Conservation (phyloP, 2,113 vertebrate species). For the Odocoileus virginianus region DNA sequence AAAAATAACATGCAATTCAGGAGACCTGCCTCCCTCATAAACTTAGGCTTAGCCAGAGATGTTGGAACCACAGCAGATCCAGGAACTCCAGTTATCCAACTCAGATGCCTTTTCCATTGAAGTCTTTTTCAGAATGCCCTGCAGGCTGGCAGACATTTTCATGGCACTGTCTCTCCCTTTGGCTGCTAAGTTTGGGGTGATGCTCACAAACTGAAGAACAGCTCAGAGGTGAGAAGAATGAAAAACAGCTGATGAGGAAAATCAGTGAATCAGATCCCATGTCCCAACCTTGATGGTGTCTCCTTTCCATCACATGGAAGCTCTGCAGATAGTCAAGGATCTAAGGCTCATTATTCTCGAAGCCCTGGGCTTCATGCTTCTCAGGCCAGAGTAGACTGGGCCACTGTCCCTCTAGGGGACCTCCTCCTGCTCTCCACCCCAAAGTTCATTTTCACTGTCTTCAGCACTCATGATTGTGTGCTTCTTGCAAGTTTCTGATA, state of each 20-base stretch:
- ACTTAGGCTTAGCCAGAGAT: not conserved
- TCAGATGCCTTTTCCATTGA: not conserved
- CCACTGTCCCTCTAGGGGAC: not conserved
- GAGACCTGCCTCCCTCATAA: not conserved
- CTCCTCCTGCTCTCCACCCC: not conserved
- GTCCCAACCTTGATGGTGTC: rapidly evolving
- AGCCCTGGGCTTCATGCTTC: not conserved
- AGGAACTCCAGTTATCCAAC: not conserved
- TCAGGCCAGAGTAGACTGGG: not conserved
- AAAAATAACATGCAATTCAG: not conserved
- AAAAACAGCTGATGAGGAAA: not conserved
- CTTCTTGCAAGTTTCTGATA: not conserved
- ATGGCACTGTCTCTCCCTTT: not conserved
- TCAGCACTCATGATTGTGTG: not conserved
- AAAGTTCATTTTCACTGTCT: not conserved
- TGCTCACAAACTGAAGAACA: not conserved
- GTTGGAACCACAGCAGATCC: not conserved
- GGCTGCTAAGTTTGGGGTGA: not conserved
- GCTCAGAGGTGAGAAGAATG: not conserved
- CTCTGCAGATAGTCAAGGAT: not conserved
- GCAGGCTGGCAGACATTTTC: not conserved
- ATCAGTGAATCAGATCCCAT: not conserved
- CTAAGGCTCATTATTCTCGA: not conserved
- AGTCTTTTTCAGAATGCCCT: not conserved
- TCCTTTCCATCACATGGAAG: not conserved